Base-by-base conservation (phyloP, 2,888 invertebrate genomes). In the Marasmarcha lunaedactyla region DNA sequence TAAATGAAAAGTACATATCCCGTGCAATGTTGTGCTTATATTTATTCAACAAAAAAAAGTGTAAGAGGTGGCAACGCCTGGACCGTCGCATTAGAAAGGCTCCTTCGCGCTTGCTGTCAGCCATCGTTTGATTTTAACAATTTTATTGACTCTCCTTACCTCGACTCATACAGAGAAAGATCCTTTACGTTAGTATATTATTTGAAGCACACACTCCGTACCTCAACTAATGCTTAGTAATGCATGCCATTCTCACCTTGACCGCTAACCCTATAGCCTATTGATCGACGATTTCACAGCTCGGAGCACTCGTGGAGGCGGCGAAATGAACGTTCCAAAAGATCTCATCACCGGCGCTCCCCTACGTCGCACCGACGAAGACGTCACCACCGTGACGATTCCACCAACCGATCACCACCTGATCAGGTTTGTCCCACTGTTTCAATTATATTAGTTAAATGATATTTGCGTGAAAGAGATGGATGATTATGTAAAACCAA, bases 281-380 rank as follows among this genome's bases (percentile, higher is more conserved):
- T 85, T 76, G 87, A 87, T 72, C 71, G 71, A 69, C 74, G 71
- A 79, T 87, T 87, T 64, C 89, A 86, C 88, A 88, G 88, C 78
- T 88, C 88, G 73, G 88, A 89, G 85, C 90, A 92, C 87, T 85
- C 88, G 87, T 74, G 93, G 90, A 70, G 92, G 87, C 65, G 92
- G 85, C 81, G 91, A 86, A 76, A 92, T 89, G 86, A 93, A 60
- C 90, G 94, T 51, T 94, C 93, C 72, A 94, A 94, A 76, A 88
- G 94, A 55, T 93, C 93, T 60, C 89, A 92, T 70, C 89, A 93
- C 52, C 88, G 93, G 68, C 92, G 93, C 51, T 93, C 93, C 48
- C 90, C 90, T 46, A 90, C 89, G 54, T 90, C 90, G 61, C 90
- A 90, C 63, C 87, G 91, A 52, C 88, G 91, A 59, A 87, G 89